These are phyloP conservation scores for Pogoniulus pusillus DNA, from an alignment of 2,797 vertebrate species.

Conservation along the genomic window DNA sequence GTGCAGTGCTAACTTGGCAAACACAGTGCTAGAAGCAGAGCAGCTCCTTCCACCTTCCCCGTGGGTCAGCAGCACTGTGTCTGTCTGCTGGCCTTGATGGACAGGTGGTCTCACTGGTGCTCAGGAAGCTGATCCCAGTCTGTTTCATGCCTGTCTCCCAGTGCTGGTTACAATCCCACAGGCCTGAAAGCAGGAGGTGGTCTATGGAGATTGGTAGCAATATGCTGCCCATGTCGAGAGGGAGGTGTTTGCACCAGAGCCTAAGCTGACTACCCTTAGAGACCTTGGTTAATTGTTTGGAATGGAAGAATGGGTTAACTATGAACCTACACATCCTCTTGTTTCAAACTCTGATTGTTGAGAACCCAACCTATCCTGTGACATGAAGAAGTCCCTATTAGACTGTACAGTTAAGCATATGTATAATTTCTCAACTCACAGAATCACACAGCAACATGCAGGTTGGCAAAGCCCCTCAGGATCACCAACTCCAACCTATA, in stretches of 20 bases:
- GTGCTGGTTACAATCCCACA: neutral
- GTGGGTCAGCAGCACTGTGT: neutral
- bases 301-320: neutral
- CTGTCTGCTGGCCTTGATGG: accelerated
- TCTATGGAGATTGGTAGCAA: neutral
- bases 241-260: neutral
- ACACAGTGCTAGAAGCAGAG: neutral
- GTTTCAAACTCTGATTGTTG: neutral
- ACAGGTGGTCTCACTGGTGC: accelerated
- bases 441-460: too few relatives aligned
- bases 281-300: neutral
- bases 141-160: neutral
- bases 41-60: neutral
- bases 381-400: neutral
- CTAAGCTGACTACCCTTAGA: neutral
- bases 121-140: neutral
- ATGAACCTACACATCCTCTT: neutral
- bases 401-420: neutral
- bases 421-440: neutral
- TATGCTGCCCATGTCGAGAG: neutral
- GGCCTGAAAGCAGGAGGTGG: neutral
- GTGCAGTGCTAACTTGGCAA: neutral
- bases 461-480: too few relatives aligned
- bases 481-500: too few relatives aligned
- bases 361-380: neutral